A percentile compares a stretch with the other conserved stretches of the same genome.
These are phyloP conservation scores for Calonectris borealis DNA, from an alignment of 2,113 vertebrate genomes.

Conservation along the genomic window DNA sequence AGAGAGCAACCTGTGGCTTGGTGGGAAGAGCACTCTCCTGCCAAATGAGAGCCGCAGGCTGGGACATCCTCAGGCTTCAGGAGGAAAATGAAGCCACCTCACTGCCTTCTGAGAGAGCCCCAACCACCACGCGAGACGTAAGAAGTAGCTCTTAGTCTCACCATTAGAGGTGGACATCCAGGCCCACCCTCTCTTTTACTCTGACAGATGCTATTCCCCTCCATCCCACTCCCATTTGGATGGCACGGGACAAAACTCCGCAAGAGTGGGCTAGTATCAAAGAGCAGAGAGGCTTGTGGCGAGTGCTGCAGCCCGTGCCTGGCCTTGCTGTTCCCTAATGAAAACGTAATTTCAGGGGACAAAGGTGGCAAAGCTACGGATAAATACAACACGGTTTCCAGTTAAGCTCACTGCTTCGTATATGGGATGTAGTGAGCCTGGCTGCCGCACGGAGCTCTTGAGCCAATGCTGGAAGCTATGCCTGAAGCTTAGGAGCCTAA, in stretches of 20 bases:
- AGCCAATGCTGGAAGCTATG: not conserved
- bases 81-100: not conserved
- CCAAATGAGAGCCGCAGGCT: not conserved
- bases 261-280: not conserved
- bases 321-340: not conserved
- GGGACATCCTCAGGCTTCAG: not conserved
- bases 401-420: not conserved
- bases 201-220: not conserved
- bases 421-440: not conserved
- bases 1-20: not conserved
- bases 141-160: not conserved
- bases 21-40: not conserved
- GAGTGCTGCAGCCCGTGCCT: not conserved
- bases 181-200: not conserved
- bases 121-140: rapidly evolving
- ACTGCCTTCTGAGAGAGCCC: not conserved
- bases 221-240: not conserved
- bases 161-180: not conserved
- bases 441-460: not conserved
- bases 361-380: not conserved
- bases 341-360: not conserved
- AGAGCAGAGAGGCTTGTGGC: not conserved
- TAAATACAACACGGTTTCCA: not conserved
- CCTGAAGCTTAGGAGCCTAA: not conserved
- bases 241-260: not conserved